Conservation (phyloP, 2,888 invertebrate species). For the Hanleya hanleyi region DNA sequence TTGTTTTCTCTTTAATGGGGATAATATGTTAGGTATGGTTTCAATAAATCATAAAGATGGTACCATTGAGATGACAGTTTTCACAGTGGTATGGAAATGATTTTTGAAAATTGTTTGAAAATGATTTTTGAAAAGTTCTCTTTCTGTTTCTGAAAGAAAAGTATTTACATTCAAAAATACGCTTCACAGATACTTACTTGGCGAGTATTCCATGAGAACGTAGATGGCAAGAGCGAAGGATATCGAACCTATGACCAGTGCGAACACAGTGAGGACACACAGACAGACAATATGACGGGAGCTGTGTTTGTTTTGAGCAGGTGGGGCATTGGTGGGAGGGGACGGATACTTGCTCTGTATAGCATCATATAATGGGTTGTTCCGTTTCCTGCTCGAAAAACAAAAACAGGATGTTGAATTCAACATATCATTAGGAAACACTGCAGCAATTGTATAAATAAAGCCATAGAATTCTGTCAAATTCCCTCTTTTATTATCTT, state of each 20-base stretch:
- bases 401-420: background rate
- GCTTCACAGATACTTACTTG: background rate
- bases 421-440: background rate
- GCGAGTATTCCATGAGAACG: background rate
- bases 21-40: too few species aligned
- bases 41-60: too few species aligned
- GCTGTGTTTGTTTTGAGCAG: background rate
- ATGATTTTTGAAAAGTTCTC: too few species aligned
- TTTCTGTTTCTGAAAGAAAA: too few species aligned
- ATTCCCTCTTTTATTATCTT: too few species aligned
- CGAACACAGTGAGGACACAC: background rate
- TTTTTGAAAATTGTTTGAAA: too few species aligned
- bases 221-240: background rate
- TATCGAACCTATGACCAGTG: background rate
- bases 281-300: background rate
- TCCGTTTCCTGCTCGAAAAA: background rate
- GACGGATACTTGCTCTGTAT: background rate
- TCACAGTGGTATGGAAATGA: too few species aligned
- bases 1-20: too few species aligned
- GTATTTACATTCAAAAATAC: too few species aligned
- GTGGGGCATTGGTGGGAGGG: background rate
- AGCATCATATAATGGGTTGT: slow-evolving; percentile 5
- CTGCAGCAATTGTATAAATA: too few species aligned
- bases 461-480: too few species aligned
- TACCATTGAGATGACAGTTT: too few species aligned